Percentiles rank a stretch among this genome's conserved stretches.
phyloP scores from a whole-genome alignment of 2,113 vertebrate species.

The Corvus hawaiiensis region DNA sequence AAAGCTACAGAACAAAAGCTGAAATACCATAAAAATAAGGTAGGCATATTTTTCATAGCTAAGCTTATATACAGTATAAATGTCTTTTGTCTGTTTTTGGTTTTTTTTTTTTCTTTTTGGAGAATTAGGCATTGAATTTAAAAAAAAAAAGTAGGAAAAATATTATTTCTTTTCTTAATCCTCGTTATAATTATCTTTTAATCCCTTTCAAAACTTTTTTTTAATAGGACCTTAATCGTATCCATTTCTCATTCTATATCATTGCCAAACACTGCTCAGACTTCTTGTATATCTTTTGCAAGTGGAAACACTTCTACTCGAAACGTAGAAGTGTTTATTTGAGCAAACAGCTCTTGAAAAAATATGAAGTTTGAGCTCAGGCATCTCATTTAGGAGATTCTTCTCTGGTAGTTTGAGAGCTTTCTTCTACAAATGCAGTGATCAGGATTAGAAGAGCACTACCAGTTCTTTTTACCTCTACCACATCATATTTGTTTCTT shows the following conservation, averaged over 20 bases:
- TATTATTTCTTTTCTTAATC: not conserved
- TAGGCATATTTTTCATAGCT: not conserved
- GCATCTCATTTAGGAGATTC: not conserved
- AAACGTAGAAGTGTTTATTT: not conserved
- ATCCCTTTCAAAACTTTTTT: not conserved
- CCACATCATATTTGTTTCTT: not conserved
- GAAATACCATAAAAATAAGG: not conserved
- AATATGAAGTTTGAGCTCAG: not conserved
- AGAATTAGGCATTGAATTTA: not conserved
- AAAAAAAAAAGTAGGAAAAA: not conserved
- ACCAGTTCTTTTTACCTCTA: not conserved
- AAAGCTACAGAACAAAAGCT: conserved; percentile 11
- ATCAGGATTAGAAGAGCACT: not conserved
- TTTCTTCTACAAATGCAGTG: not conserved
- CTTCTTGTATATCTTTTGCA: not conserved
- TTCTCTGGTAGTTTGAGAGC: not conserved
- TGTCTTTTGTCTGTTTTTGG: not conserved
- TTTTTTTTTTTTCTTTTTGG: not conserved
- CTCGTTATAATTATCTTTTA: not conserved
- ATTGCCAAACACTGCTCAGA: not conserved
- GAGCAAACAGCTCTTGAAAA: not conserved
- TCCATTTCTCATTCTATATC: not conserved
- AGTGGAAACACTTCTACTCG: not conserved
- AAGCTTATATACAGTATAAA: not conserved
- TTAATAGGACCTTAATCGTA: not conserved